Conservation (phyloP, 2,888 invertebrate species). For the Agonopterix arenella region DNA sequence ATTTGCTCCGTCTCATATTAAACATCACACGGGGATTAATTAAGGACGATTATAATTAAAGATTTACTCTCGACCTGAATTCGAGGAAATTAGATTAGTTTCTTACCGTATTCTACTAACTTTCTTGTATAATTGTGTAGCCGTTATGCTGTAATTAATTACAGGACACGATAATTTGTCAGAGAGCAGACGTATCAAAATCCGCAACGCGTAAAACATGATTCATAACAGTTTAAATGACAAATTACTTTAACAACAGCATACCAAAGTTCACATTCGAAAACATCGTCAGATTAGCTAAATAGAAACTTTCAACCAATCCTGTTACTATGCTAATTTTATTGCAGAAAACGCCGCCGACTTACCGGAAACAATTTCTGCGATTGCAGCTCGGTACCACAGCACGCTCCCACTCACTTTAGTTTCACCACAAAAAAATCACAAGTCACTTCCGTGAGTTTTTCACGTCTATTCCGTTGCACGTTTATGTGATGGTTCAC, state of each 20-base stretch:
- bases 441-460: slow-evolving; percentile 54
- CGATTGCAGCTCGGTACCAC: slow-evolving; percentile 35
- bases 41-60: too few species aligned
- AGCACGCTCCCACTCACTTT: slow-evolving; percentile 45
- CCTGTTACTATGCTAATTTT: slow-evolving; percentile 42
- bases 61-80: too few species aligned
- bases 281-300: background rate
- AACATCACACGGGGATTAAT: too few species aligned
- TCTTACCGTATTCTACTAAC: too few species aligned
- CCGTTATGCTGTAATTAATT: too few species aligned
- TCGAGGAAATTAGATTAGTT: too few species aligned
- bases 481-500: slow-evolving; percentile 38
- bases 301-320: slow-evolving; percentile 7
- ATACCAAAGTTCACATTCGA: background rate
- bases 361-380: slow-evolving; percentile 49
- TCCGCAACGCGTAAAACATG: slow-evolving; percentile 2
- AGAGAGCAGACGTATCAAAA: background rate
- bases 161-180: too few species aligned
- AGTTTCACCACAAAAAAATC: slow-evolving; percentile 35
- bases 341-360: slow-evolving; percentile 34
- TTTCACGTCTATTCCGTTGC: slow-evolving; percentile 39
- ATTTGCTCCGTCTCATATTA: too few species aligned
- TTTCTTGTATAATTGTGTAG: too few species aligned
- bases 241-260: background rate
- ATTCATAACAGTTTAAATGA: slow-evolving; percentile 1